Evolutionary conservation across 2,113 vertebrate genomes (phyloP).

Genomic region (Gallinago media): DNA sequence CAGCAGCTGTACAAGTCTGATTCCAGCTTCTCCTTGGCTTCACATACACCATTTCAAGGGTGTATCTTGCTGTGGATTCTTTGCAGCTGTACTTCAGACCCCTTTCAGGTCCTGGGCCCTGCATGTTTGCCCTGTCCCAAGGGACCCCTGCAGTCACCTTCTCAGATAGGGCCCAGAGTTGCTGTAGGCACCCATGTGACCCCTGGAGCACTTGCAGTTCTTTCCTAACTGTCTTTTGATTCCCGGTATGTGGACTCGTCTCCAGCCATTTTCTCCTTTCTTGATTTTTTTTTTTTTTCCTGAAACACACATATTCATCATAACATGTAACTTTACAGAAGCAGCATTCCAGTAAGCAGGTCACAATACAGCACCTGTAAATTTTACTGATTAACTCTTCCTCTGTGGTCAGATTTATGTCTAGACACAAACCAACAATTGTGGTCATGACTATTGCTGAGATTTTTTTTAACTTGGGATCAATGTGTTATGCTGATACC

Average conservation of each 20-base stretch:
- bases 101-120: background rate
- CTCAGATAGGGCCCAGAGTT: background rate
- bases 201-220: background rate
- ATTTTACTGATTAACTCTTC: background rate
- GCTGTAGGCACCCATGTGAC: background rate
- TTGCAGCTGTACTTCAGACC: background rate
- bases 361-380: background rate
- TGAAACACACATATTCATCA: background rate
- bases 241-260: background rate
- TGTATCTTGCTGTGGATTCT: background rate
- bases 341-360: background rate
- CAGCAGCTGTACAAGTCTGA: background rate
- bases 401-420: background rate
- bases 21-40: background rate
- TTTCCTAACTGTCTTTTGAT: background rate
- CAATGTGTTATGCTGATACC: background rate
- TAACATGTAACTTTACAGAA: background rate
- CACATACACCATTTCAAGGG: background rate
- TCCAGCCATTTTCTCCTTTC: background rate
- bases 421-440: background rate
- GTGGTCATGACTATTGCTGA: background rate
- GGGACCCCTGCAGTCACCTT: background rate
- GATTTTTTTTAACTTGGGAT: background rate
- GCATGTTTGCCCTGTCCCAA: rapidly evolving
- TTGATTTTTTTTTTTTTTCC: background rate